These are phyloP conservation scores for Cyprinella venusta DNA, from an alignment of 2,797 vertebrate species.

Conservation along the genomic window DNA sequence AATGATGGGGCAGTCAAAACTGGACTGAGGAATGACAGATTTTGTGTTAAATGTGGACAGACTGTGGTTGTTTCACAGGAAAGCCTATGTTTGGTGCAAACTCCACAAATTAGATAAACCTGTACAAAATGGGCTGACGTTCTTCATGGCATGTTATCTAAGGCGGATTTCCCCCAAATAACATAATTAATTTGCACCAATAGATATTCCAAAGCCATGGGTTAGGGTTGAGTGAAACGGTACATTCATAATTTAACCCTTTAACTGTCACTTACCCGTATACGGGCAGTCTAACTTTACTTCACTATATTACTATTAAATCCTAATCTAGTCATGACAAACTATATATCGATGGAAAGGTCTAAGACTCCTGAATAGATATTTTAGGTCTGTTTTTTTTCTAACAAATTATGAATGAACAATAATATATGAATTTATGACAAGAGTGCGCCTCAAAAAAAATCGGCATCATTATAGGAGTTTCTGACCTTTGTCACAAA, in stretches of 20 bases:
- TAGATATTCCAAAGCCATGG: background rate
- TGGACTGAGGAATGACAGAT: background rate
- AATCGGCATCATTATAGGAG: no score
- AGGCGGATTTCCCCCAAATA: background rate
- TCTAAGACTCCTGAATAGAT: no score
- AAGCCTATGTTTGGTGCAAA: background rate
- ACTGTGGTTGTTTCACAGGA: background rate
- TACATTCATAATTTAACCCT: background rate
- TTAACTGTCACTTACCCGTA: no score
- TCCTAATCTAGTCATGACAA: no score
- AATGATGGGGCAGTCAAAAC: conserved; percentile 3
- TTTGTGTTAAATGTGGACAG: background rate
- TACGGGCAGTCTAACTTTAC: no score
- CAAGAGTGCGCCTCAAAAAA: no score
- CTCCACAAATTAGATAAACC: background rate
- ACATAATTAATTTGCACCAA: background rate
- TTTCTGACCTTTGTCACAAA: no score
- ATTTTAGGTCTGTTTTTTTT: no score
- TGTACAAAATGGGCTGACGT: background rate
- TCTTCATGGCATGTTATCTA: background rate
- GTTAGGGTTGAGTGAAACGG: background rate
- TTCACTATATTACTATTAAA: no score
- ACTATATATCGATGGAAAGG: no score
- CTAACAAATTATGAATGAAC: no score
- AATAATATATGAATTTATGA: no score